phyloP scores from a whole-genome alignment of 2,797 vertebrate species.

The Alca torda region DNA sequence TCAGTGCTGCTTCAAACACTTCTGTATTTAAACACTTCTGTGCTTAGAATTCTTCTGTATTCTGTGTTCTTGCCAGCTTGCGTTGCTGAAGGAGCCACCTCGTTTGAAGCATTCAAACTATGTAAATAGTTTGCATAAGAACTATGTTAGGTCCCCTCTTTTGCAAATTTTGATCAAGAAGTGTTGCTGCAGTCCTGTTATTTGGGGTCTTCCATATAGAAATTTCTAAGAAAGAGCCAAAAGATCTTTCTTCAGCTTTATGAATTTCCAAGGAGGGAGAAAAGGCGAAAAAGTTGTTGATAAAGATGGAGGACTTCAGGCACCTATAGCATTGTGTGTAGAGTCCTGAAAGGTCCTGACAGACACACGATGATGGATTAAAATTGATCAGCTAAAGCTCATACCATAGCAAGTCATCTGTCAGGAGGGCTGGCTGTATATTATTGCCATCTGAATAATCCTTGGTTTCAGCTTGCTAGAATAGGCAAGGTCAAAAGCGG shows the following conservation, averaged over 20 bases:
- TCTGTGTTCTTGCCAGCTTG: neutral
- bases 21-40: neutral
- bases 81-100: neutral
- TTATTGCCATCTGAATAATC: neutral
- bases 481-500: neutral
- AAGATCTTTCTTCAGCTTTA: neutral
- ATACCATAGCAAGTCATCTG: neutral
- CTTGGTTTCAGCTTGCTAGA: slow-evolving; percentile 4
- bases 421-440: neutral
- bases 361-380: neutral
- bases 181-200: neutral
- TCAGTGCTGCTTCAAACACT: neutral
- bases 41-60: neutral
- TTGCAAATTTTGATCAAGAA: neutral
- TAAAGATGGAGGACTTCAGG: neutral
- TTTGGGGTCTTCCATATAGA: neutral
- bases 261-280: neutral
- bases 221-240: neutral
- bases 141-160: neutral
- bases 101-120: neutral
- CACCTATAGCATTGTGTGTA: neutral
- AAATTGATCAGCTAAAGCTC: neutral
- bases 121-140: neutral
- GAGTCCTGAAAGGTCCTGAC: neutral
- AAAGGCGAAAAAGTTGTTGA: neutral